phyloP scores from a whole-genome alignment of 2,113 vertebrate genomes.

The Crocuta crocuta region DNA sequence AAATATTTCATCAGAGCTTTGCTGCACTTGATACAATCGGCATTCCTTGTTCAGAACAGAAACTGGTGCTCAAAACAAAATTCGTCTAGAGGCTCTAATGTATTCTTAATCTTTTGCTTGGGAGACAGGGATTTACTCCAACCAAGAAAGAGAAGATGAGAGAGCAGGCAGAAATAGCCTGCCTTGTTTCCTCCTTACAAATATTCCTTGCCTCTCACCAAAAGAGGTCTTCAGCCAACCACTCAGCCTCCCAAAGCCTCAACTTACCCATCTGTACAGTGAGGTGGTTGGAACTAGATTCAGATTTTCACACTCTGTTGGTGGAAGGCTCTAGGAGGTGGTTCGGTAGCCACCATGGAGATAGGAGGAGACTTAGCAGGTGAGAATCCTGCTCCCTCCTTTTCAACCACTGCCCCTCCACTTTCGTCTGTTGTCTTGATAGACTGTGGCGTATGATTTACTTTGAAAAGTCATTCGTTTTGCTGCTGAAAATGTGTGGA shows the following conservation, averaged over 20 bases:
- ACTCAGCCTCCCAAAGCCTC: background rate
- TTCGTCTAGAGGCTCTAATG: slow-evolving; percentile 34
- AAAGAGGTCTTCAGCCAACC: slow-evolving; percentile 44
- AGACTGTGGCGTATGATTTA: background rate
- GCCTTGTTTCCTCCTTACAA: background rate
- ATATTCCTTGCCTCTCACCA: background rate
- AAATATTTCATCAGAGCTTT: slow-evolving; percentile 62
- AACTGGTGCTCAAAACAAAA: slow-evolving; percentile 18
- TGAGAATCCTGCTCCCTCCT: background rate
- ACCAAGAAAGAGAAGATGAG: background rate
- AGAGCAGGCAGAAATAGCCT: background rate
- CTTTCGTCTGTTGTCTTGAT: background rate
- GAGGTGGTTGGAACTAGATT: background rate
- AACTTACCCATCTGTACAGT: background rate
- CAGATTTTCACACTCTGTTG: background rate
- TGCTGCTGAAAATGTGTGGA: background rate
- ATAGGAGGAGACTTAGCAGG: background rate
- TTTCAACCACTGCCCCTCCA: background rate
- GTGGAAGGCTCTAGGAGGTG: background rate
- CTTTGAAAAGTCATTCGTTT: background rate
- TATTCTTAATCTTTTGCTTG: background rate
- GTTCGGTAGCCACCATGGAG: background rate
- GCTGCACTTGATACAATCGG: slow-evolving; percentile 40
- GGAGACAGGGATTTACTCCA: fast-evolving
- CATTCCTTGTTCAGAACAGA: slow-evolving; percentile 60